Base-by-base conservation (phyloP, 1,140 invertebrate species). In the Pteromalus puparum region DNA sequence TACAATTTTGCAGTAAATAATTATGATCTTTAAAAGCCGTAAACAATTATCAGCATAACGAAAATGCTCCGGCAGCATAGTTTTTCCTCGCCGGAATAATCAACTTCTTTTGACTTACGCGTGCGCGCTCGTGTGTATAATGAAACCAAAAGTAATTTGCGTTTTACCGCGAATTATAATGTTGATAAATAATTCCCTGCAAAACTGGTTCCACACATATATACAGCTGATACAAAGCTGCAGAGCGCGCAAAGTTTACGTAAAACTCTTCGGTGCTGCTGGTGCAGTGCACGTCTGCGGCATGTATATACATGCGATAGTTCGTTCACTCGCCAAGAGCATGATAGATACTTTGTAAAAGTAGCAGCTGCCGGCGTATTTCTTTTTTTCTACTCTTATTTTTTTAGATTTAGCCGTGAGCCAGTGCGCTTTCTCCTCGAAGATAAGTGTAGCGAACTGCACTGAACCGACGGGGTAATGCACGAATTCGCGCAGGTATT, bases 151-250 rank as follows among this genome's bases (percentile, higher is more conserved):
- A 18, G 30, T 82, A 38, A 83, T 76, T 76, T 77, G 74, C 81
- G 38, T 30, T 77, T 77, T 48, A 77, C 81, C 81, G 61, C 65
- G 34, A 77, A 77, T 83, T 26, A 70, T 70, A 77, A 53, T 76
- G 73, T 83, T 83, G 65, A 84, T 84, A 79, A 79, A 84, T 84
- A 84, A 79, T 73, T 84, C 34, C 5, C 65, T 38, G 12, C 73
- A 38, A 78, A 78, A 78, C 82, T 83, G 75, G 82, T 78, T 78
- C 73, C 48, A 34, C 15, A 34, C 13, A n/a, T 13, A 18, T 7
- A 24, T 21, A 21, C 77, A 12, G 53, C 21, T 3, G 21, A 18
- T 78, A 34, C 76, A 12, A n/a, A 13, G 30, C 30, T 77, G 13
- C 48, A n/a, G 15, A 42, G 53, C 38, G 28, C 48, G 15, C 3